Base-by-base conservation (phyloP, 2,113 vertebrate species). In the Emydocephalus ijimae region DNA sequence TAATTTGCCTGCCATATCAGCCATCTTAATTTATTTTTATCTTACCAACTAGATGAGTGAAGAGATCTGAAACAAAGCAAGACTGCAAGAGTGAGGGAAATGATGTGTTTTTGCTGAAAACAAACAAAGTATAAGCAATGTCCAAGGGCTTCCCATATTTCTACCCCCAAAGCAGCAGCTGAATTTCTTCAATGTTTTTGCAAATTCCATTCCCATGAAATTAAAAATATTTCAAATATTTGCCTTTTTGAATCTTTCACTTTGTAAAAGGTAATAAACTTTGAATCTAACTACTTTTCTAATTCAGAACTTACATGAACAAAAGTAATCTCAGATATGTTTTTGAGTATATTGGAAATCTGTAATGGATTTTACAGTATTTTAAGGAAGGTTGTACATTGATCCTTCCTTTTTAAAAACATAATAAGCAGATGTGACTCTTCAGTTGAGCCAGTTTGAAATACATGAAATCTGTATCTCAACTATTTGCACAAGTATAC, bases 1-100 rank as follows among this genome's bases (percentile, higher is more conserved):
- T 91, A 94, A 90, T 93, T 92, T 95, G 69, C 34, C 69, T 20
- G 69, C n/a, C 69, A 81, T 50, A 8, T 12, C 26, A 23, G 10
- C 34, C 88, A 43, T 21, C 21, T 56, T 57, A 89, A 43, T 89
- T 24, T 24, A 55, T 89, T 89, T 20, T 23, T 89, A 24, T 39
- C n/a, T 89, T 39, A 39, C 88, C 23, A 89, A 39, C 9, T 24
- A 21, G 56, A 23, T 43, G 2, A 4, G 54, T 57, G 11, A 43
- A 56, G n/a, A n/a, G 29, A n/a, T 29, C 3, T 55, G 52, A 54
- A 88, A 29, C 87, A 54, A 88, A 15, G 87, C 48, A 88, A 88
- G 11, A 55, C 10, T 26, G 14, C 50, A 87, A 52, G 26, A 29
- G 3, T 23, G 9, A 87, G 52, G 52, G 88, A 89, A 89, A 39